Evolutionary conservation across 2,113 vertebrate genomes (phyloP).

Genomic region (Pardalotus punctatus): DNA sequence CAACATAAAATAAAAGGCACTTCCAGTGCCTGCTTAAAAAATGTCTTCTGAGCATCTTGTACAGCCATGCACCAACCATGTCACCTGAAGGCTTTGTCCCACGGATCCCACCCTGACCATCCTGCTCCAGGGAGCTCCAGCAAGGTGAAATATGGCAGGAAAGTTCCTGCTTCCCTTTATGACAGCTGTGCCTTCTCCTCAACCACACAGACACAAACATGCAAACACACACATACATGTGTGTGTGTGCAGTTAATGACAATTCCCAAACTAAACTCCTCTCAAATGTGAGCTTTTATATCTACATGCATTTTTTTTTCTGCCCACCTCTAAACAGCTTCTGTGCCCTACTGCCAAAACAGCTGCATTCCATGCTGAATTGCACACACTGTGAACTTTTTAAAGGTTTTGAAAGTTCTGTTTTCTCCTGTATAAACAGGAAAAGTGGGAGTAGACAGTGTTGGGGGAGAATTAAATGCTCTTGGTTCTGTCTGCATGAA

Average conservation of each 20-base stretch:
- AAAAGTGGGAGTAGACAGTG: not conserved
- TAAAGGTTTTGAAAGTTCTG: not conserved
- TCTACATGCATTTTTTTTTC: not conserved
- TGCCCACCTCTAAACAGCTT: not conserved
- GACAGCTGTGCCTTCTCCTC: not conserved
- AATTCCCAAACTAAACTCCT: not conserved
- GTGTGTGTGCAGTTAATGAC: not conserved
- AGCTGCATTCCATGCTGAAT: not conserved
- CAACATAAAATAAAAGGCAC: not conserved
- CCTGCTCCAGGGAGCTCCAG: not conserved
- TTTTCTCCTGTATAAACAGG: not conserved
- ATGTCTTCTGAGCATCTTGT: not conserved
- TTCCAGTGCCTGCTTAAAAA: not conserved
- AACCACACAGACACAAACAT: not conserved
- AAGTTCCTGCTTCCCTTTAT: not conserved
- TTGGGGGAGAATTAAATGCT: not conserved
- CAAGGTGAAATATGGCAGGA: not conserved
- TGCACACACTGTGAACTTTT: not conserved
- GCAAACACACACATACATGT: accelerated
- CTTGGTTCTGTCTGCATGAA: not conserved
- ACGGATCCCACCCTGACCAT: not conserved
- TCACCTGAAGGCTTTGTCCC: not conserved
- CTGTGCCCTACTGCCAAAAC: not conserved
- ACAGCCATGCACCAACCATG: not conserved
- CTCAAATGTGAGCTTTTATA: not conserved